These are phyloP conservation scores for Proisotoma minuta DNA, from an alignment of 2,888 invertebrate species.

Conservation along the genomic window DNA sequence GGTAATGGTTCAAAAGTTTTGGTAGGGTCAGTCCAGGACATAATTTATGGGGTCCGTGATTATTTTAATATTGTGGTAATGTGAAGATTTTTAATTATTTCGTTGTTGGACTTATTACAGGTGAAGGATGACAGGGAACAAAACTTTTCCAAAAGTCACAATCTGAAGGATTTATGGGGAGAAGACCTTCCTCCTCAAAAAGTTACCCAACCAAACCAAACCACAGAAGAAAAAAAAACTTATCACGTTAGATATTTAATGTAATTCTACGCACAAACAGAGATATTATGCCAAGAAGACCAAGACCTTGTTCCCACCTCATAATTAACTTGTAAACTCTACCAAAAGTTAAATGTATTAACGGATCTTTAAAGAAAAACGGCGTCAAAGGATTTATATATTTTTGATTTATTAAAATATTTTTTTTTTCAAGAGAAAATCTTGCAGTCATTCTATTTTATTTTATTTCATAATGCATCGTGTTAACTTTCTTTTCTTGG, in stretches of 20 bases:
- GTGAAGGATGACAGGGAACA: slow-evolving; percentile 20
- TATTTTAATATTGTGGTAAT: slow-evolving; percentile 11
- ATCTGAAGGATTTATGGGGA: background rate
- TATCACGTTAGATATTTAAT: background rate
- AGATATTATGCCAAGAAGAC: background rate
- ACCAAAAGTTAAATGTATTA: too few relatives aligned
- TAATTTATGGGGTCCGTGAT: slow-evolving; percentile 8
- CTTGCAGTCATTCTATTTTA: too few relatives aligned
- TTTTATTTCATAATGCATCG: too few relatives aligned
- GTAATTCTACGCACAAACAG: background rate
- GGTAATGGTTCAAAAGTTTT: too few relatives aligned
- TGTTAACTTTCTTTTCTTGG: too few relatives aligned
- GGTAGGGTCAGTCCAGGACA: too few relatives aligned
- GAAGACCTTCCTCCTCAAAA: background rate
- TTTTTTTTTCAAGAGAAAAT: too few relatives aligned
- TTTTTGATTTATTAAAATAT: too few relatives aligned
- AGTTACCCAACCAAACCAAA: background rate
- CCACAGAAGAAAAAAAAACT: background rate
- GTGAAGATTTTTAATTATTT: slow-evolving; percentile 35
- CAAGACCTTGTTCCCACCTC: background rate
- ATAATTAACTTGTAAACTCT: background rate
- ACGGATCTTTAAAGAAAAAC: too few relatives aligned
- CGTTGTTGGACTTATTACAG: slow-evolving; percentile 30
- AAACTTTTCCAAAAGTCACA: too few relatives aligned
- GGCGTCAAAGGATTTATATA: too few relatives aligned